Conservation (phyloP, 2,888 invertebrate species). For the Melipona bicolor region DNA sequence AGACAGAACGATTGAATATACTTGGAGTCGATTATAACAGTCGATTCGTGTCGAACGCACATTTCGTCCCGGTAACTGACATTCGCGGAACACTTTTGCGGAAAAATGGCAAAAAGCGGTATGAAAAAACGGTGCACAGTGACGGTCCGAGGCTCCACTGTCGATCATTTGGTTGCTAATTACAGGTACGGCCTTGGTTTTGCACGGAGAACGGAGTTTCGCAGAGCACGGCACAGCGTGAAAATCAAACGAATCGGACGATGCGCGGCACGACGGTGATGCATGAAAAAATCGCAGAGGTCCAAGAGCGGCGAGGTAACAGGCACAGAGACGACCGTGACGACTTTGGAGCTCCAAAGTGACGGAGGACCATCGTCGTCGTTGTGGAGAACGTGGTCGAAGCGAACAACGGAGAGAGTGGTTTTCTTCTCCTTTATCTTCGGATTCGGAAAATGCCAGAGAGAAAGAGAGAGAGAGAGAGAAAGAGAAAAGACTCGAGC, state of each 20-base stretch:
- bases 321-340: constrained; percentile 39
- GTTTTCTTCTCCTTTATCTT: constrained; percentile 19
- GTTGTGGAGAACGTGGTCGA: constrained; percentile 29
- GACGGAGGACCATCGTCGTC: background rate
- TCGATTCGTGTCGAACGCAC: background rate
- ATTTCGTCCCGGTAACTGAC: background rate
- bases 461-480: no score
- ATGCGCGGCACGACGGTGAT: constrained; percentile 41
- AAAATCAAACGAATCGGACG: constrained; percentile 11
- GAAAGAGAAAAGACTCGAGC: constrained; percentile 48
- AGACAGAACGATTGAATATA: background rate
- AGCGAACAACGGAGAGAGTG: constrained; percentile 28
- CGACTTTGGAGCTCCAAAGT: background rate
- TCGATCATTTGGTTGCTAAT: constrained; percentile 38
- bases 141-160: constrained; percentile 27
- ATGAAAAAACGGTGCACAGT: constrained; percentile 1
- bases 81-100: constrained; percentile 20
- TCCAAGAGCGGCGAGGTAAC: constrained; percentile 17
- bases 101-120: background rate
- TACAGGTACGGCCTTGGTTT: constrained; percentile 16
- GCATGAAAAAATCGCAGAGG: background rate
- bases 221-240: constrained; percentile 16
- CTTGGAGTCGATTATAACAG: no score
- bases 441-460: constrained; percentile 34
- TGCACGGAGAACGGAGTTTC: background rate